phyloP scores from a whole-genome alignment of 92 coral and sea anemone species.

The Epizoanthus scotinus region DNA sequence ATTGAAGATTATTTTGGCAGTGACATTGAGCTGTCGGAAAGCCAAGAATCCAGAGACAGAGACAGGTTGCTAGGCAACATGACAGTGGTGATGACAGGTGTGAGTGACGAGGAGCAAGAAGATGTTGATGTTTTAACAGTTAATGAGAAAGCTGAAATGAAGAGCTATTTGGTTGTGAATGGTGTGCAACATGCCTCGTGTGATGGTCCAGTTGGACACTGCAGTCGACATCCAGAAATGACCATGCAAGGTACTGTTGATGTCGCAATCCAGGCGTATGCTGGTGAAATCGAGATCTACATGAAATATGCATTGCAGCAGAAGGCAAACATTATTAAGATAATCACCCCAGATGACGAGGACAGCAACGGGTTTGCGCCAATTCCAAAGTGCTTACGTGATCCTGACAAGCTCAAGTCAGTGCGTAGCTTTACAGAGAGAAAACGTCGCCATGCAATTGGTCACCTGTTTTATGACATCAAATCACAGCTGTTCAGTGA shows the following conservation, averaged over 20 bases:
- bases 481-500: slow-evolving; percentile 72
- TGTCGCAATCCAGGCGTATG: slow-evolving; percentile 69
- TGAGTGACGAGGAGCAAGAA: slow-evolving; percentile 39
- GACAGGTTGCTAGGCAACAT: slow-evolving; percentile 47
- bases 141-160: slow-evolving; percentile 4
- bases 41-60: slow-evolving; percentile 22
- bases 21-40: slow-evolving; percentile 25
- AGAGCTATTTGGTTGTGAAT: slow-evolving; percentile 44
- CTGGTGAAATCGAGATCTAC: slow-evolving; percentile 73
- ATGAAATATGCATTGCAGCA: slow-evolving; percentile 75
- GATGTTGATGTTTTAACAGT: slow-evolving; percentile 31
- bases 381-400: slow-evolving; percentile 51
- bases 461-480: slow-evolving; percentile 69
- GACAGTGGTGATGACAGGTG: slow-evolving; percentile 32
- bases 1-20: slow-evolving; percentile 29
- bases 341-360: slow-evolving; percentile 69
- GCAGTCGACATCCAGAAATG: slow-evolving; percentile 67
- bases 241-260: slow-evolving; percentile 74
- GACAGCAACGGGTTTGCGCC: slow-evolving; percentile 16
- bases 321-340: slow-evolving; percentile 66
- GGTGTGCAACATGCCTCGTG: slow-evolving; percentile 45
- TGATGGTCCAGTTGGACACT: slow-evolving; percentile 62
- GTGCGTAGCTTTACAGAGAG: slow-evolving; percentile 85
- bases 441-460: slow-evolving; percentile 76
- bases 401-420: slow-evolving; percentile 66